These are phyloP conservation scores for Callopanchax toddi DNA, from an alignment of 2,113 vertebrate species.

Conservation along the genomic window DNA sequence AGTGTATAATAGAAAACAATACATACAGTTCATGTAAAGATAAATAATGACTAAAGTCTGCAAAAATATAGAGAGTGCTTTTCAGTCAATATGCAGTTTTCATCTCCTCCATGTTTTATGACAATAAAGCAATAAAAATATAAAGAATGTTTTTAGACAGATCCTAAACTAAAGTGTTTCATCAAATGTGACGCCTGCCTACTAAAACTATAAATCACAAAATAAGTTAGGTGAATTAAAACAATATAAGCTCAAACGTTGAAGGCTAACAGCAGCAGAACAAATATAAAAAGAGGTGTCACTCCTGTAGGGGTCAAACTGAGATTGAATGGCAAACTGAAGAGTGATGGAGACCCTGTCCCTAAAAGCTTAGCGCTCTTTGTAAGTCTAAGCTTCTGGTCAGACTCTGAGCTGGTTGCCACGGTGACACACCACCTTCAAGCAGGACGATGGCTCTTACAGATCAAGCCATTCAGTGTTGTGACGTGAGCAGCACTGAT, in stretches of 20 bases:
- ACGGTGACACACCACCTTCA: constrained; percentile 76
- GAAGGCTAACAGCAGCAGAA: background rate
- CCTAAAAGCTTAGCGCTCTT: constrained; percentile 48
- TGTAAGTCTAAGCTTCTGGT: constrained; percentile 53
- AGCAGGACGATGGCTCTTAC: constrained; percentile 65
- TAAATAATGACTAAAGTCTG: too few relatives aligned
- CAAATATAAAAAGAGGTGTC: background rate
- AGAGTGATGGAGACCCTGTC: constrained; percentile 36
- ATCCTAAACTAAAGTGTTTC: too few relatives aligned
- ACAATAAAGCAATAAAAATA: too few relatives aligned
- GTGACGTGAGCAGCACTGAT: constrained; percentile 59
- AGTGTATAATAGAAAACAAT: too few relatives aligned
- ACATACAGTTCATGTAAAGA: too few relatives aligned
- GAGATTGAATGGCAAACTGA: constrained; percentile 26
- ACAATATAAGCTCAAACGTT: background rate
- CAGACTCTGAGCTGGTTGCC: constrained; percentile 71
- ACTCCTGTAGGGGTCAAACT: constrained; percentile 24
- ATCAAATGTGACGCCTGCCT: too few relatives aligned
- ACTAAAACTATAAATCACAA: too few relatives aligned
- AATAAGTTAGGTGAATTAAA: too few relatives aligned
- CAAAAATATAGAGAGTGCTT: too few relatives aligned
- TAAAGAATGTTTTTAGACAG: too few relatives aligned
- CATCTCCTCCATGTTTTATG: too few relatives aligned
- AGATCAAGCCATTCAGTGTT: constrained; percentile 71
- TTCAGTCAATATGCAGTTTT: too few relatives aligned